These are phyloP conservation scores for Chondrilla cf. caribensis DNA, from an alignment of 37 sponge, comb jelly and placozoan species.

Conservation along the genomic window DNA sequence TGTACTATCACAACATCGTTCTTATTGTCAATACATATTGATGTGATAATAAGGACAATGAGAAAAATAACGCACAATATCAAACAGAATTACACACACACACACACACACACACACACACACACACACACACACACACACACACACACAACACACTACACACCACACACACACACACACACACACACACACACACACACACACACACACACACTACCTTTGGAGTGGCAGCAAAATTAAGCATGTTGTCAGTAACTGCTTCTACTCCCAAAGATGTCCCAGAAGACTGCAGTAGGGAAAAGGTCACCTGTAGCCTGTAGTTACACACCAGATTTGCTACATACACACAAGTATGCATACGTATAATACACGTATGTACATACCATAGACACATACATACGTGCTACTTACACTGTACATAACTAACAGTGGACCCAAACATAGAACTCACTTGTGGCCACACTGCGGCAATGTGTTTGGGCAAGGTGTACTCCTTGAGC, in stretches of 20 bases:
- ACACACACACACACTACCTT: conserved; percentile 33
- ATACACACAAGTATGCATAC: too few species aligned
- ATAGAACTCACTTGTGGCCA: conserved; percentile 33
- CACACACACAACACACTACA: too few species aligned
- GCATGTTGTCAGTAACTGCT: conserved; percentile 63
- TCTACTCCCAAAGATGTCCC: conserved; percentile 30
- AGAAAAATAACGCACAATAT: neutral
- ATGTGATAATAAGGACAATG: too few species aligned
- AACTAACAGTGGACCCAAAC: neutral
- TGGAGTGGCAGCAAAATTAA: conserved; percentile 87
- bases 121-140: neutral
- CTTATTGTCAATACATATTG: too few species aligned
- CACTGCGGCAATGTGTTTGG: conserved; percentile 56
- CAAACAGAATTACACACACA: too few species aligned
- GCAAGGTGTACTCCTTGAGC: conserved; percentile 53
- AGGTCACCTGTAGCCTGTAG: too few species aligned
- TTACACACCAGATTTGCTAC: too few species aligned
- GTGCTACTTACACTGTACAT: neutral
- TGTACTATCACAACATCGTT: too few species aligned
- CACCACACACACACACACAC: neutral
- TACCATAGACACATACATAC: neutral
- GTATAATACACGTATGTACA: too few species aligned
- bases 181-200: neutral
- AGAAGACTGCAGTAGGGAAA: neutral
- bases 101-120: too few species aligned